Evolutionary conservation across 2,888 invertebrate genomes (phyloP), one percentile per base, ranked within the genome.

Genomic region (Nymphalis urticae): DNA sequence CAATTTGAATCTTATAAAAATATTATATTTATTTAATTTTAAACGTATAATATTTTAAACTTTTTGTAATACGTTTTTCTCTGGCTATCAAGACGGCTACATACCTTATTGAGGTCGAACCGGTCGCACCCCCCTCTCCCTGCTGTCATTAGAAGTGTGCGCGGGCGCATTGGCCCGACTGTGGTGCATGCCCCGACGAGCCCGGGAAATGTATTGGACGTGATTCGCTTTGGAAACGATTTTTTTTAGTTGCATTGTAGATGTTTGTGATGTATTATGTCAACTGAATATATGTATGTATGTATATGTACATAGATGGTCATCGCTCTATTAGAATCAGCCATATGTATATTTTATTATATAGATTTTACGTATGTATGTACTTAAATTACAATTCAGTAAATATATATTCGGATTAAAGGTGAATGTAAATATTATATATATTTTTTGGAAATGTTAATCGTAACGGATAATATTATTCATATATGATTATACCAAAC

Each of bases 111-210:
- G 82, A 85, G 75, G 71, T 77, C 70, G 71, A 82, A 83, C 89
- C 91, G 89, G 90, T 89, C 87, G 75, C 79, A 80, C 76, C 83
- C 78, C 69, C 77, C 76, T 77, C 84, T 81, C 42, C 58, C 58
- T 58, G 42, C 85, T 84, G 88, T 88, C 88, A 89, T 92, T 92
- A 92, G 92, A 90, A 88, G 89, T 77, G 77, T 78, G 80, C 90
- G 89, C 90, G 85, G 84, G 90, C 91, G 90, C 91, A 90, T 87
- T 90, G 91, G 90, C 91, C 90, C 89, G 85, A 80, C 80, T 79
- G 67, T 66, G 68, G 74, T 76, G 83, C 83, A 80, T 79, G 83
- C 82, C 78, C 79, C 82, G 79, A 60, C 79, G 83, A 77, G 79
- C 80, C 80, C 82, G 78, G 80, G 78, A 81, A 83, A 81, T 81